phyloP scores from a whole-genome alignment of 2,113 vertebrate species.

The Notarius lentiginosus region DNA sequence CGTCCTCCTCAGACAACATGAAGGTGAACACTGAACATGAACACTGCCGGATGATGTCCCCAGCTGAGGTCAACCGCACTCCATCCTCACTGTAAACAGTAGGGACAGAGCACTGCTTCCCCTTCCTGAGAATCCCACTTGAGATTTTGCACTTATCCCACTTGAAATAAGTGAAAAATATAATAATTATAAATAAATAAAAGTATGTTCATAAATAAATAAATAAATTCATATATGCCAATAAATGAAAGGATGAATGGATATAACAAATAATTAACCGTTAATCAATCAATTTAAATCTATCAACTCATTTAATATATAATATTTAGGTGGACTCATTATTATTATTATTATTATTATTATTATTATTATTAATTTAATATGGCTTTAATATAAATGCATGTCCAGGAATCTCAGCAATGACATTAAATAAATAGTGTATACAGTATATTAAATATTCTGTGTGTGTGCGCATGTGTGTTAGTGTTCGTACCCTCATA shows the following conservation, averaged over 20 bases:
- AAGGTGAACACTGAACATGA: no score
- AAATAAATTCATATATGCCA: not conserved
- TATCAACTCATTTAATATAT: not conserved
- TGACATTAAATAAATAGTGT: no score
- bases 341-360: not conserved
- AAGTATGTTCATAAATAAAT: not conserved
- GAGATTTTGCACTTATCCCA: no score
- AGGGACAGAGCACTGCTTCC: no score
- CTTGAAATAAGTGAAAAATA: not conserved
- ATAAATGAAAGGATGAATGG: not conserved
- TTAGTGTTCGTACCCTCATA: constrained; percentile 68
- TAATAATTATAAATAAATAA: not conserved
- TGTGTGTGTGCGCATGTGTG: not conserved
- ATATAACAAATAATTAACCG: not conserved
- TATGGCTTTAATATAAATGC: no score
- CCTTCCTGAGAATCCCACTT: no score
- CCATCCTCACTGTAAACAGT: no score
- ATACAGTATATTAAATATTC: not conserved
- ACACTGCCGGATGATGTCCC: no score
- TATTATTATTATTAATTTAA: not conserved
- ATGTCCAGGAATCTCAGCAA: no score
- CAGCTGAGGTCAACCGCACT: no score
- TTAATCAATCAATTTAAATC: not conserved
- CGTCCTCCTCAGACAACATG: no score
- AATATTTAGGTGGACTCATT: not conserved